phyloP scores from a whole-genome alignment of 2,797 vertebrate species.

The Anguilla marmorata region DNA sequence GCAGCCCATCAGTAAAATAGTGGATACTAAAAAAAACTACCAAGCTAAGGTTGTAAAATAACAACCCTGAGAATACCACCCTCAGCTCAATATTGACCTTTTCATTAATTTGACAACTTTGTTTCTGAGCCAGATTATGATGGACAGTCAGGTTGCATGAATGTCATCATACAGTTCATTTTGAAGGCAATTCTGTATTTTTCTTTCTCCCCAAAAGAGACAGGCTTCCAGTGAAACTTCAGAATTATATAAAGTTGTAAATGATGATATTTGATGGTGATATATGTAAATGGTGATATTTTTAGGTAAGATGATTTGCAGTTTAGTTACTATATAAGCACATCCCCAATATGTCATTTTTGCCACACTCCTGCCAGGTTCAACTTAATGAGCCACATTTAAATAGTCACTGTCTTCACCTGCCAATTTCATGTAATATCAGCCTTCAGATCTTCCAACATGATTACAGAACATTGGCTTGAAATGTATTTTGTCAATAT shows the following conservation, averaged over 20 bases:
- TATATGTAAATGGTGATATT: too few species aligned
- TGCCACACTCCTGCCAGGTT: too few species aligned
- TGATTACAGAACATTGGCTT: background rate
- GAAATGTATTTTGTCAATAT: background rate
- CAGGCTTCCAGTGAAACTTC: too few species aligned
- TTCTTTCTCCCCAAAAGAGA: background rate
- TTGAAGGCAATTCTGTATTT: background rate
- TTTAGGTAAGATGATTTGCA: too few species aligned
- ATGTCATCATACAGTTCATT: background rate
- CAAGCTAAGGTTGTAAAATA: background rate
- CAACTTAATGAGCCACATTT: too few species aligned
- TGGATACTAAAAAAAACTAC: background rate
- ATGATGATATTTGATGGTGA: too few species aligned
- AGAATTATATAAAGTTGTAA: too few species aligned
- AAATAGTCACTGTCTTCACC: too few species aligned
- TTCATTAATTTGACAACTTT: background rate
- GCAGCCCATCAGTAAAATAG: background rate
- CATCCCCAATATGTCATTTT: too few species aligned
- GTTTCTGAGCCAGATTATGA: background rate
- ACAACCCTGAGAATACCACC: background rate
- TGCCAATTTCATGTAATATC: background rate
- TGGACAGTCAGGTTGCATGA: background rate
- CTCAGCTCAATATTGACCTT: background rate
- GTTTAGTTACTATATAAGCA: too few species aligned
- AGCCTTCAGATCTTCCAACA: background rate